These are phyloP conservation scores for Rhyacichthys aspro DNA, from an alignment of 2,797 vertebrate genomes.

Conservation along the genomic window DNA sequence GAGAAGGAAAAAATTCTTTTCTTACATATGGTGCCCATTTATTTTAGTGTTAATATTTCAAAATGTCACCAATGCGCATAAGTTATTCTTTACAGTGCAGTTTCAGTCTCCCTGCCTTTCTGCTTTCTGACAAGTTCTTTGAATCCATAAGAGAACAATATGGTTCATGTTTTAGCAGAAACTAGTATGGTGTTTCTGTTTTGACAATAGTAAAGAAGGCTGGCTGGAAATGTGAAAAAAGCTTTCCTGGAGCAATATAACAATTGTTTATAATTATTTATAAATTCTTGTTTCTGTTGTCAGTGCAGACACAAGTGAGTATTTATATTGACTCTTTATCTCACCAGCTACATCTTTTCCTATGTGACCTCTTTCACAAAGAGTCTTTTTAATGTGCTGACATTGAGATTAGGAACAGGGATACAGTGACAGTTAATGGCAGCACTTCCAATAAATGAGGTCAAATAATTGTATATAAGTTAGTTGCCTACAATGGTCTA, in stretches of 20 bases:
- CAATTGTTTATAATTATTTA: not conserved
- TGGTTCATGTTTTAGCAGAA: slow-evolving; percentile 23
- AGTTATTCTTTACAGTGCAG: slow-evolving; percentile 38
- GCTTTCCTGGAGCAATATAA: slow-evolving; percentile 11
- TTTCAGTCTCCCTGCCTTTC: slow-evolving; percentile 34
- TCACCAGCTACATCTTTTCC: too few relatives aligned
- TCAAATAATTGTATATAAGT: too few relatives aligned
- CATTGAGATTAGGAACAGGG: too few relatives aligned
- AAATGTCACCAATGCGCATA: slow-evolving; percentile 54
- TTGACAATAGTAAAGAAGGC: slow-evolving; percentile 11
- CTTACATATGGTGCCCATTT: slow-evolving; percentile 46
- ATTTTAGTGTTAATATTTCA: slow-evolving; percentile 71
- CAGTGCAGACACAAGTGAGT: too few relatives aligned
- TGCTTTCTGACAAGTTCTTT: slow-evolving; percentile 47
- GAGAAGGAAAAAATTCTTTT: too few relatives aligned
- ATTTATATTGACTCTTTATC: too few relatives aligned
- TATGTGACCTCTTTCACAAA: too few relatives aligned
- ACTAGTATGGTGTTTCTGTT: slow-evolving; percentile 20
- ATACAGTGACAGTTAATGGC: too few relatives aligned
- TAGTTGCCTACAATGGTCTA: too few relatives aligned
- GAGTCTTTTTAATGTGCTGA: too few relatives aligned
- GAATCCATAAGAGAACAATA: slow-evolving; percentile 30
- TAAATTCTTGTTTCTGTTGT: too few relatives aligned
- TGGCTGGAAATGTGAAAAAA: slow-evolving; percentile 16
- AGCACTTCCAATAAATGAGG: too few relatives aligned